These are phyloP conservation scores for Saguinus midas DNA, from an alignment of 2,113 vertebrate genomes.

Conservation along the genomic window DNA sequence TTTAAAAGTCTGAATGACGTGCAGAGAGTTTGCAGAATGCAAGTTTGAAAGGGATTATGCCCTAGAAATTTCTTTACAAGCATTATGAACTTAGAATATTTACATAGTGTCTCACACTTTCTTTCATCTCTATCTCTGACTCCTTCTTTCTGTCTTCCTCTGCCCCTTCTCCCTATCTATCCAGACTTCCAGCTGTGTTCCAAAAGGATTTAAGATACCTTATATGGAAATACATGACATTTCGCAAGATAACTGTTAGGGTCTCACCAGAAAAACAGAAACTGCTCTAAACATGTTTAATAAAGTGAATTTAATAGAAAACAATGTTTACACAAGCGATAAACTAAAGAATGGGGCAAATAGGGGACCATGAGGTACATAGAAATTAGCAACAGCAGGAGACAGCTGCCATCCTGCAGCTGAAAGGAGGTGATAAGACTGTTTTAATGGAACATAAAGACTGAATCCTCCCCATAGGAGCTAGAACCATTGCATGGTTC, in stretches of 20 bases:
- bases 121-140: not conserved
- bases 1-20: not conserved
- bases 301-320: conserved; percentile 1
- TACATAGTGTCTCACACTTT: not conserved
- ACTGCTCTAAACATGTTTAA: not conserved
- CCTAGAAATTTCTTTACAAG: not conserved
- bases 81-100: not conserved
- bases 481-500: not conserved
- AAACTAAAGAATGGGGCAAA: not conserved
- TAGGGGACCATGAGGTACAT: not conserved
- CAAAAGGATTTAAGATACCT: not conserved
- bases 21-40: not conserved
- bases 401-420: not conserved
- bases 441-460: not conserved
- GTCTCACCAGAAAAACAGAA: not conserved
- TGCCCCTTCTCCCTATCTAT: not conserved
- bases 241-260: not conserved
- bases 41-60: not conserved
- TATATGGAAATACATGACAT: not conserved
- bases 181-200: not conserved
- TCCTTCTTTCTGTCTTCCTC: not conserved
- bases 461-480: not conserved
- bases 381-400: not conserved
- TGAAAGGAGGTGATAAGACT: not conserved
- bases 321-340: not conserved